Evolutionary conservation across 2,888 invertebrate species (phyloP), one percentile per base, ranked within the genome.

Genomic region (Ganaspis brasiliensis): DNA sequence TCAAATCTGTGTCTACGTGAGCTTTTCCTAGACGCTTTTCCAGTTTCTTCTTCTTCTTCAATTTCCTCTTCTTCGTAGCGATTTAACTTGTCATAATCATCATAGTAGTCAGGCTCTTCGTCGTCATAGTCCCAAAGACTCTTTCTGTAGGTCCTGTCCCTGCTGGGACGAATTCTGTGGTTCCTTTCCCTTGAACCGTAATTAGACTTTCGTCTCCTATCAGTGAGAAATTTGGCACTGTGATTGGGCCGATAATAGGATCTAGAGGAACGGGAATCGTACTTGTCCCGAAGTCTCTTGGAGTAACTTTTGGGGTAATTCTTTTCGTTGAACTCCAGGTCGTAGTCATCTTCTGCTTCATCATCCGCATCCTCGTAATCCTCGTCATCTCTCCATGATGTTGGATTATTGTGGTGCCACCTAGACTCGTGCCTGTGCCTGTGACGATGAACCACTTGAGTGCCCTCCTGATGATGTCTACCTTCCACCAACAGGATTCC

Each of bases 371-470:
- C 80, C 1, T 85, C 85, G 57, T 84, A 82, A 9, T 83, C 83
- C 31, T 82, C 82, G 24, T 83, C 82, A 59, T 80, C 84, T 79
- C 81, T 76, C 80, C 83, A 84, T 10, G 77, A 45, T 72, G 70
- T 75, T 14, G 61, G 77, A 31, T 84, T 81, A 57, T 82, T 84
- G 21, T 83, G 83, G 31, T 70, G 75, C 71, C 83, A 76, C 31
- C 81, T 74, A 37, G 79, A 61, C 49, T 89, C 88, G 82, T 91
- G 90, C 56, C 88, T 84, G 79, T 91, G 91, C 56, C 89, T 86
- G 73, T 89, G 89, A 35, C 88, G 85, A 78, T 90, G 89, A 26
- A 84, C 83, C n/a, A 81, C 45, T 74, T 73, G 78, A 35, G 52
- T 74, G n/a, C 59, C 76, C 40, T 83, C 82, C 49, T 84, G 87